These are phyloP conservation scores for Bombus soroeensis DNA, from an alignment of 1,140 invertebrate species.

Conservation along the genomic window DNA sequence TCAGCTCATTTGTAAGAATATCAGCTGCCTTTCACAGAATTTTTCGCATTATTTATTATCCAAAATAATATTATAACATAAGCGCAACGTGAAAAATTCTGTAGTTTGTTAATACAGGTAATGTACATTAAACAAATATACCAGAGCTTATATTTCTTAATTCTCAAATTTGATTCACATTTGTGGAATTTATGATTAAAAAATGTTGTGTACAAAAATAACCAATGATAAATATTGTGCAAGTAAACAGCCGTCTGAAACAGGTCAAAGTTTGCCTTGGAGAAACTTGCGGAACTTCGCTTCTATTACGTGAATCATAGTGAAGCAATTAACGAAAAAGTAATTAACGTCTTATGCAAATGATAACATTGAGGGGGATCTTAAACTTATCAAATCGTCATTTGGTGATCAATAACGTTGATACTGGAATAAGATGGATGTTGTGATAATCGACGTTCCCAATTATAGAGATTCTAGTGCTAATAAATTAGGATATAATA, in stretches of 20 bases:
- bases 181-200: too few species aligned
- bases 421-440: not conserved
- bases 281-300: too few species aligned
- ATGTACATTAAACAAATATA: too few species aligned
- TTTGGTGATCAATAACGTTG: not conserved
- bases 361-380: not conserved
- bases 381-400: not conserved
- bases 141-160: too few species aligned
- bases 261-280: not conserved
- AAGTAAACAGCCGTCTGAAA: not conserved
- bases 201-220: too few species aligned
- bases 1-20: constrained; percentile 23
- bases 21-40: not conserved
- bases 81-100: too few species aligned
- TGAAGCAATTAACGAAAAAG: not conserved
- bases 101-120: too few species aligned
- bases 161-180: too few species aligned
- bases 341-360: not conserved
- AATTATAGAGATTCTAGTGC: not conserved
- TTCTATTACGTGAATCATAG: not conserved
- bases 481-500: not conserved
- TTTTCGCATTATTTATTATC: not conserved
- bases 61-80: not conserved
- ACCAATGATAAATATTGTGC: constrained; percentile 14
- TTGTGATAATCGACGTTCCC: not conserved